Base-by-base conservation (phyloP, 2,797 vertebrate genomes). In the Melopsittacus undulatus region DNA sequence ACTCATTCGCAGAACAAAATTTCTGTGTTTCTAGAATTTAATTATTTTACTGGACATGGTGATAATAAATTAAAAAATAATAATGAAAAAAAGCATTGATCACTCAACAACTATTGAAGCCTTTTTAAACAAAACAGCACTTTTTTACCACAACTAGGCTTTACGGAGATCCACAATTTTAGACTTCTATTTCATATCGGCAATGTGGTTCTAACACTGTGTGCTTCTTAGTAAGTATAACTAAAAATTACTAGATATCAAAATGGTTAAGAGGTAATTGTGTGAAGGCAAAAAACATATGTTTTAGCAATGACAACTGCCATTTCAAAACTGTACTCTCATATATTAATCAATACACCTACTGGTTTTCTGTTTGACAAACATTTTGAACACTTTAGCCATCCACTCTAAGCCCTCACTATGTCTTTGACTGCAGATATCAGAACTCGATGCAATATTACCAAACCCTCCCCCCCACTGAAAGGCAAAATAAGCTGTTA, bases 391-490 rank as follows among this genome's bases (percentile, higher is more conserved):
- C 32, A 45, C 32, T 66, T 82, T 27, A 30, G 26, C 27, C n/a
- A 90, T 34, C 13, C 10, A 38, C 29, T 81, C 17, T 59, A 52
- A 80, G 56, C 20, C 17, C 7, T 86, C 16, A n/a, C 42, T 61
- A 5, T 12, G 15, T 46, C 74, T 83, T 72, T 87, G 70, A 83
- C 45, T 66, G 67, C 42, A 67, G 32, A 72, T 11, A 51, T 51
- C 40, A 83, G 42, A 90, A 83, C 16, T 20, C 42, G 45, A 78
- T 45, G 36, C 24, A 83, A 7, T n/a, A 48, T 2, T 68, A 67
- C 19, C 1, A 45, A 30, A 66, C 13, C 7, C n/a, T 34, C 15
- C 11, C n/a, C n/a, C 14, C 10, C n/a, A 69, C 7, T 1, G 4
- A 63, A 85, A 59, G 16, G 69, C n/a, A 84, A 90, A 92, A 22